Evolutionary conservation across 2,113 vertebrate genomes (phyloP).

Genomic region (Brevimyrus niger): DNA sequence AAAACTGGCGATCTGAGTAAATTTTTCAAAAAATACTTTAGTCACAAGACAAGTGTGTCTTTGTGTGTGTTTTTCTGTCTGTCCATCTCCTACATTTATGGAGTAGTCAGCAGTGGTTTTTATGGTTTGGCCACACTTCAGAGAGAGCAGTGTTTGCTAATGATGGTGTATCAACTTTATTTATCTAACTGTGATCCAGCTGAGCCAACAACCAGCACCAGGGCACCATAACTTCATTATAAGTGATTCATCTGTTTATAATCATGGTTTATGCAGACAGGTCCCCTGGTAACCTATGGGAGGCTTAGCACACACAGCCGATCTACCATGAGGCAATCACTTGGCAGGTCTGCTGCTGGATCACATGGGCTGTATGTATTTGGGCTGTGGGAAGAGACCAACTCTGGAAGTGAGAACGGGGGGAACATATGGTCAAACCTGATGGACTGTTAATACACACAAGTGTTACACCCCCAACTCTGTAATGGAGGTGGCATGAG

Average conservation of each 20-base stretch:
- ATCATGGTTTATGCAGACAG: not conserved
- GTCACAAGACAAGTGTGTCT: not conserved
- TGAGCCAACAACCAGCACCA: not conserved
- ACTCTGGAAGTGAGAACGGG: not conserved
- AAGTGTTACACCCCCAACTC: not conserved
- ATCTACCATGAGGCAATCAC: not conserved
- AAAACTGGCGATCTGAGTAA: not conserved
- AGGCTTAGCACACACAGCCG: not conserved
- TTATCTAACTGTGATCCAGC: not conserved
- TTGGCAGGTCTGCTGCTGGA: not conserved
- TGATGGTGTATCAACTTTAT: not conserved
- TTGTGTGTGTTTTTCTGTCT: not conserved
- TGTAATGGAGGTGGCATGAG: not conserved
- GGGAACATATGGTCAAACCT: not conserved
- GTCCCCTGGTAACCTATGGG: not conserved
- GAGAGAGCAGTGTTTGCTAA: not conserved
- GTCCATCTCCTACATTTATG: not conserved
- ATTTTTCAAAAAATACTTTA: not conserved
- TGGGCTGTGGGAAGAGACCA: not conserved
- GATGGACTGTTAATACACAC: not conserved
- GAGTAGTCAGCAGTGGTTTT: not conserved
- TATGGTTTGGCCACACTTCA: not conserved
- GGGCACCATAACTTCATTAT: not conserved
- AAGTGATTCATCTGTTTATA: not conserved
- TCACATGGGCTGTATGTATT: not conserved